A percentile compares a stretch with the other conserved stretches of the same genome.
phyloP scores from a whole-genome alignment of 1,140 invertebrate genomes.

The Trichomalopsis sarcophagae region DNA sequence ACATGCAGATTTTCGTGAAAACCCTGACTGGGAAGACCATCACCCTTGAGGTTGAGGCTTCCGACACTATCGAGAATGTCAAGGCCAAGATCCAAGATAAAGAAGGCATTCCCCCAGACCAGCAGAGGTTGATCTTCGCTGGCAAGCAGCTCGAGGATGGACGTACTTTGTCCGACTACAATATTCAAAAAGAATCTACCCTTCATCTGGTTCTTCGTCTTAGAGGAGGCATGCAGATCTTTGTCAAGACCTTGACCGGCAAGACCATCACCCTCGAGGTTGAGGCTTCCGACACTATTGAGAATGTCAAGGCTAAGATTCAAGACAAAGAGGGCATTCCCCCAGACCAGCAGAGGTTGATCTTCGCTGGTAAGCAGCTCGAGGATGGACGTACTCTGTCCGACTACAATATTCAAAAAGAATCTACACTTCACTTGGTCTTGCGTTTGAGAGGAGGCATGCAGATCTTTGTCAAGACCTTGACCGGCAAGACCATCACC shows the following conservation, averaged over 20 bases:
- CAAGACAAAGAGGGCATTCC: constrained; percentile 84
- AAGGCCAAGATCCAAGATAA: constrained; percentile 85
- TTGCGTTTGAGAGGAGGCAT: constrained; percentile 81
- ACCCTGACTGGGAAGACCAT: constrained; percentile 84
- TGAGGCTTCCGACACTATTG: constrained; percentile 85
- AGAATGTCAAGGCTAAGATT: constrained; percentile 87
- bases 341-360: constrained; percentile 83
- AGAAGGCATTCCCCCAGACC: constrained; percentile 79
- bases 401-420: constrained; percentile 89
- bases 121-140: constrained; percentile 80
- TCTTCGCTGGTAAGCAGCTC: constrained; percentile 87
- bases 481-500: constrained; percentile 84
- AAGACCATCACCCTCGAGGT: constrained; percentile 86
- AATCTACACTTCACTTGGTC: constrained; percentile 87
- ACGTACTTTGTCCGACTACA: constrained; percentile 83
- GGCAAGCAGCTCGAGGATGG: constrained; percentile 86
- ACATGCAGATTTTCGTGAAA: constrained; percentile 64
- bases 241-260: constrained; percentile 83
- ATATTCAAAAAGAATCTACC: constrained; percentile 79
- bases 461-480: constrained; percentile 84
- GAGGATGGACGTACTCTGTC: constrained; percentile 88
- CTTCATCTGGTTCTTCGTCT: constrained; percentile 82
- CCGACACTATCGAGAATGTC: constrained; percentile 84
- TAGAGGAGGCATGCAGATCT: constrained; percentile 82
- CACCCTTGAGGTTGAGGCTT: constrained; percentile 81